Percentiles rank a stretch among this genome's conserved stretches.
phyloP scores from a whole-genome alignment of 2,797 vertebrate species.

The Cryptoprocta ferox region DNA sequence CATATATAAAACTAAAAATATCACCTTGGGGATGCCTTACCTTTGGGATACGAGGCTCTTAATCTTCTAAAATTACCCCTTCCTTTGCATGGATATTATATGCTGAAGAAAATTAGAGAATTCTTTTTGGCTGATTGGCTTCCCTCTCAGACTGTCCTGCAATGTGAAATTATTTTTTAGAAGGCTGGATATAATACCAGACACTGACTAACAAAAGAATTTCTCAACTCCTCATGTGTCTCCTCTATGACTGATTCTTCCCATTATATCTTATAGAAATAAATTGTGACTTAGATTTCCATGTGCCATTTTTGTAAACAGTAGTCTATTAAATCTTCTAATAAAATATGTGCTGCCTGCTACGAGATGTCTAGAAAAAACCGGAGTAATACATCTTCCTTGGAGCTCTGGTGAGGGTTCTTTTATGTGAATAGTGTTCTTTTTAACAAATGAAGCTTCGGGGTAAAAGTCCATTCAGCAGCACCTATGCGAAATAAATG shows the following conservation, averaged over 20 bases:
- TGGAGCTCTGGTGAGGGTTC: background rate
- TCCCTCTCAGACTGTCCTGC: background rate
- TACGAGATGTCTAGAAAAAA: slow-evolving; percentile 52
- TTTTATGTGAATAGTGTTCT: slow-evolving; percentile 60
- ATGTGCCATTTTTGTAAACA: slow-evolving; percentile 44
- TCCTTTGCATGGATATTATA: background rate
- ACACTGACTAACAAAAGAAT: background rate
- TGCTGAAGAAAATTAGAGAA: background rate
- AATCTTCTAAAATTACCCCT: slow-evolving; percentile 16
- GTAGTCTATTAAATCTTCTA: slow-evolving; percentile 42
- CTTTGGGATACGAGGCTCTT: background rate
- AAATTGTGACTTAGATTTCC: slow-evolving; percentile 31
- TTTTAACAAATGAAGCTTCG: slow-evolving; percentile 62
- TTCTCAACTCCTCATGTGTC: background rate
- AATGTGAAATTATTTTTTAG: slow-evolving; percentile 38
- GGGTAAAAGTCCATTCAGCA: slow-evolving; percentile 47
- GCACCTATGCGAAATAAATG: slow-evolving; percentile 42
- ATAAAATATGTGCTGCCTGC: slow-evolving; percentile 55
- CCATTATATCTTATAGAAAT: slow-evolving; percentile 40
- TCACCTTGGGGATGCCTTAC: background rate
- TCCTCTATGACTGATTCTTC: background rate
- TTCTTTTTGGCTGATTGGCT: background rate
- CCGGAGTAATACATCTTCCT: slow-evolving; percentile 26
- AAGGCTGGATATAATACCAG: background rate
- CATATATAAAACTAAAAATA: background rate